Conservation (phyloP, 2,888 invertebrate species). For the Clivina fossor region DNA sequence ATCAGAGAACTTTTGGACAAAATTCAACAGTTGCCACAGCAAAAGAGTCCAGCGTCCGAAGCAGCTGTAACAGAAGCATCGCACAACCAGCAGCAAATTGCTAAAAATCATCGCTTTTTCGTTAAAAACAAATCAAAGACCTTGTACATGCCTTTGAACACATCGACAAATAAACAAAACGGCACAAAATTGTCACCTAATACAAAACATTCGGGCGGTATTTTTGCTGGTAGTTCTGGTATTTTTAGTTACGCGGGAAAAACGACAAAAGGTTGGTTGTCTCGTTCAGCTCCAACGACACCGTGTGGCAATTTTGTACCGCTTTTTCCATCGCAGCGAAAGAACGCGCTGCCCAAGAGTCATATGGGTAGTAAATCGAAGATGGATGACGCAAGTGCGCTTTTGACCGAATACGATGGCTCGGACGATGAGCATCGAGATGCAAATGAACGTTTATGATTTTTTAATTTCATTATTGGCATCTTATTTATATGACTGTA, state of each 20-base stretch:
- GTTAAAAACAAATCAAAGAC: slow-evolving; percentile 64
- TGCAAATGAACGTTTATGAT: slow-evolving; percentile 26
- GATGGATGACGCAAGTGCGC: slow-evolving; percentile 64
- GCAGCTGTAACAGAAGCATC: slow-evolving; percentile 17
- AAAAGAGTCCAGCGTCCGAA: slow-evolving; percentile 44
- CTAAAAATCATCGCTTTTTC: slow-evolving; percentile 52
- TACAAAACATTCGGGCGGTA: slow-evolving; percentile 23
- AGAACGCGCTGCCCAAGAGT: slow-evolving; percentile 54
- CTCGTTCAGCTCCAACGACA: slow-evolving; percentile 79
- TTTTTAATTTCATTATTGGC: slow-evolving; percentile 1
- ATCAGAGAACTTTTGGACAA: slow-evolving; percentile 72
- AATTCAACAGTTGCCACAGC: slow-evolving; percentile 67
- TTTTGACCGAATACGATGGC: slow-evolving; percentile 60
- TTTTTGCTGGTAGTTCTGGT: slow-evolving; percentile 11
- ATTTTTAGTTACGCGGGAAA: slow-evolving; percentile 40
- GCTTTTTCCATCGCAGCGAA: slow-evolving; percentile 62
- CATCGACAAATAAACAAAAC: slow-evolving; percentile 44
- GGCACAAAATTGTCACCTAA: slow-evolving; percentile 44
- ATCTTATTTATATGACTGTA: not conserved
- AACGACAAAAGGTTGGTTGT: slow-evolving; percentile 61
- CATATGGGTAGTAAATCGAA: slow-evolving; percentile 56
- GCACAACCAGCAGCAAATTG: slow-evolving; percentile 34
- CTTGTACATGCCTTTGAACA: slow-evolving; percentile 67
- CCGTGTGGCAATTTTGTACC: slow-evolving; percentile 71
- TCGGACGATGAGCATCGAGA: slow-evolving; percentile 49